These are phyloP conservation scores for Aproaerema taeniolella DNA, from an alignment of 2,888 invertebrate genomes.

Conservation along the genomic window DNA sequence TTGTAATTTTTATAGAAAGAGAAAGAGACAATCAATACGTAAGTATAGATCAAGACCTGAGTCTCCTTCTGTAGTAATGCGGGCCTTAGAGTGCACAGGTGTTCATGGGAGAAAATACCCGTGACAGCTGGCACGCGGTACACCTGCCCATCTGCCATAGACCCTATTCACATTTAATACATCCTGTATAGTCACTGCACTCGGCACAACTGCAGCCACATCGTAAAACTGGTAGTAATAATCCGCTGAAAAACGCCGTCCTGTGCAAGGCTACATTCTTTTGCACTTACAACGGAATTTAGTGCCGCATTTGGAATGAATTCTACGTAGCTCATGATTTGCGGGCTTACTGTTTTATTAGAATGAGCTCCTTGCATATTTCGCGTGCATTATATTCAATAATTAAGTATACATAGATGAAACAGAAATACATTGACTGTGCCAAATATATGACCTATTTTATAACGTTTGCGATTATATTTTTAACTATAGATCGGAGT, in stretches of 20 bases:
- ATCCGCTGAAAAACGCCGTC: conserved; percentile 28
- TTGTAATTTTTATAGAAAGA: no score
- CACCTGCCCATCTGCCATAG: conserved; percentile 52
- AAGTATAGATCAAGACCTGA: no score
- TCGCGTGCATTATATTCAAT: not conserved
- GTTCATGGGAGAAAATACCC: conserved; percentile 26
- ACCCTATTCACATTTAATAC: conserved; percentile 17
- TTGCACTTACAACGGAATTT: conserved; percentile 33
- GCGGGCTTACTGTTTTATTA: conserved; percentile 7
- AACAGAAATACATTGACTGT: no score
- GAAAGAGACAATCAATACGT: no score
- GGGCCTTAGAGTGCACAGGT: no score
- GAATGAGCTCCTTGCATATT: conserved; percentile 7
- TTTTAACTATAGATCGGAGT: no score
- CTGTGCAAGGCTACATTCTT: conserved; percentile 33
- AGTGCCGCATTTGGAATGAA: conserved; percentile 27
- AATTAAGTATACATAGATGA: no score
- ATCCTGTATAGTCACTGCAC: conserved; percentile 18
- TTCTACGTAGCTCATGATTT: conserved; percentile 16
- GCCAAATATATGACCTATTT: no score
- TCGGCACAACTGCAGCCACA: conserved; percentile 9
- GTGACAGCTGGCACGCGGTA: conserved; percentile 47
- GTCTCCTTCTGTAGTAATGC: no score
- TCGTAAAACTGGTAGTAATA: conserved; percentile 30
- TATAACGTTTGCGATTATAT: no score